A percentile compares a stretch with the other conserved stretches of the same genome.
These are phyloP conservation scores for Tricholauxania praeusta DNA, from an alignment of 2,888 invertebrate genomes.

Conservation along the genomic window DNA sequence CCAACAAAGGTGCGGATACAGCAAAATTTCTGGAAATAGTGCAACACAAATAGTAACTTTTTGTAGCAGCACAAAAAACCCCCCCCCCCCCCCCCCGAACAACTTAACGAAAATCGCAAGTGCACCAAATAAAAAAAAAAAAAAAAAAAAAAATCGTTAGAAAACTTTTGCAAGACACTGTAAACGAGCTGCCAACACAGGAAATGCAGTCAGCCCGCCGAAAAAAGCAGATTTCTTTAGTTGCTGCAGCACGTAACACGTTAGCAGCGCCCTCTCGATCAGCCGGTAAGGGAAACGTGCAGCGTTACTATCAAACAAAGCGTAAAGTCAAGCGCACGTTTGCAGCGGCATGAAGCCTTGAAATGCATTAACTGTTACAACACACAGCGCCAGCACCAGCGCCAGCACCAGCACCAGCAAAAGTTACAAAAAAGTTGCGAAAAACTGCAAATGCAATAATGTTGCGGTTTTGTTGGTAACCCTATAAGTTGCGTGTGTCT, in stretches of 20 bases:
- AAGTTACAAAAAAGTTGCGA: constrained; percentile 27
- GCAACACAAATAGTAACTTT: no score
- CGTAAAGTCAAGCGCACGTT: constrained; percentile 9
- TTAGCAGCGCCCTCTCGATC: no score
- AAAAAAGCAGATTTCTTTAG: no score
- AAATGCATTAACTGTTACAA: background rate
- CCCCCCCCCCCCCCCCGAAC: no score
- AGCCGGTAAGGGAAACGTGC: background rate
- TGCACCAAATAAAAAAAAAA: background rate
- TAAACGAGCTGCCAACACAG: constrained; percentile 15
- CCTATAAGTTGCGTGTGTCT: constrained; percentile 29
- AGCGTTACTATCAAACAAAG: background rate
- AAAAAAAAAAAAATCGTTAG: background rate
- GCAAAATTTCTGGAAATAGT: no score
- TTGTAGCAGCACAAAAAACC: no score
- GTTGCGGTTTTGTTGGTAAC: constrained; percentile 36
- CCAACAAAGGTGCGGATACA: no score
- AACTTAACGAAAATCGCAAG: background rate
- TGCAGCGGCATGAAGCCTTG: background rate
- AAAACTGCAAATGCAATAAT: constrained; percentile 32
- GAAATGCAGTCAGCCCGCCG: background rate
- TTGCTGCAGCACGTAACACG: no score
- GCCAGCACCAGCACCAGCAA: background rate
- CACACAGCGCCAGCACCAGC: background rate
- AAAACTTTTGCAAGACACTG: constrained; percentile 19